Evolutionary conservation across 2,888 invertebrate species (phyloP), one percentile per base, ranked within the genome.

Genomic region (Thecophora atra): DNA sequence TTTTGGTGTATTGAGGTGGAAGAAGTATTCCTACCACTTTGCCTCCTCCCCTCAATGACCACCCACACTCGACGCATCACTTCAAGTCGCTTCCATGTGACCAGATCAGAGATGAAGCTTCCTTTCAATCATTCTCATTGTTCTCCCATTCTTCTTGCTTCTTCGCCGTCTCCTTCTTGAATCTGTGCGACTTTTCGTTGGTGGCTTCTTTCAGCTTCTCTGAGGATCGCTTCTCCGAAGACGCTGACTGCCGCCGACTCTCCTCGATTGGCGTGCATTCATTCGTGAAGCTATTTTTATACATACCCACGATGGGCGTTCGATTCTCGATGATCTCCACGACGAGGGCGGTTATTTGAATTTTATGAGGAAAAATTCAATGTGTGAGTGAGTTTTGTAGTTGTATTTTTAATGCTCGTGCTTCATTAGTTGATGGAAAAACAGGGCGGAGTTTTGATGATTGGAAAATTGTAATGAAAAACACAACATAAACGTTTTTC

Each of bases 271-370:
- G 28, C 64, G 28, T 58, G 60, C 68, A 70, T 65, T 65, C 71
- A 72, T 72, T 73, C 71, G 64, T 73, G 63, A 66, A 66, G 66
- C 65, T 74, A 71, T 74, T 74, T 73, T 73, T 70, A 72, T 69
- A 11, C 17, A 58, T 21, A 13, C 44, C 63, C 13, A 15, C 42
- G 47, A 26, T 30, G 72, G 72, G 72, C 68, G 72, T 72, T 47
- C 15, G 47, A 5, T 42, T 21, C 17, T 70, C 54, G 64, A 65
- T 65, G 64, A 56, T 65, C 71, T 71, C 71, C 71, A 60, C 51
- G 37, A 47, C 65, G 58, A 21, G n/a, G n/a, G n/a, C n/a, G n/a
- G n/a, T 42, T 37, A 65, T 58, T 21, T 71, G 26, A 47, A 71
- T 70, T 70, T 70, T 26, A 51, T 21, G 70, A 37, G 37, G 28